A percentile compares a stretch with the other conserved stretches of the same genome.
These are phyloP conservation scores for Danio aesculapii DNA, from an alignment of 2,797 vertebrate species.

Conservation along the genomic window DNA sequence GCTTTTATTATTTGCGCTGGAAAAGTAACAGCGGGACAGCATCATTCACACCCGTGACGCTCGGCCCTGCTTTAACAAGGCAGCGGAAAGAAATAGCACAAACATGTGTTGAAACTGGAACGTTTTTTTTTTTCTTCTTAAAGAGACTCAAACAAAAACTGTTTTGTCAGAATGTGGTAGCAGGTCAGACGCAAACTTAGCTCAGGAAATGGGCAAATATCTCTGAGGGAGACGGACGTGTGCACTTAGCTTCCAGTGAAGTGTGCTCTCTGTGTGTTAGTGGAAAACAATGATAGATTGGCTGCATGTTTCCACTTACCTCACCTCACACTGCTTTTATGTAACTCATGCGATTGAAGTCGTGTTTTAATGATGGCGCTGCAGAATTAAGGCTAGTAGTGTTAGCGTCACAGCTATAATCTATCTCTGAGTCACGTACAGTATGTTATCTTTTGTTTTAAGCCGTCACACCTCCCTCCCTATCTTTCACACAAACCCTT, in stretches of 20 bases:
- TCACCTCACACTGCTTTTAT: conserved; percentile 68
- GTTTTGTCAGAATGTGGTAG: conserved; percentile 80
- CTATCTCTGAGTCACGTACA: not conserved
- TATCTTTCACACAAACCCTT: not conserved
- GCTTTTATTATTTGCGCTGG: conserved; percentile 44
- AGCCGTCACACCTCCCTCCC: not conserved
- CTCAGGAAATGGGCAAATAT: conserved; percentile 80
- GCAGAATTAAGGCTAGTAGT: not conserved
- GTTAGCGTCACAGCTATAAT: conserved; percentile 53
- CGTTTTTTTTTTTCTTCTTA: conserved; percentile 49
- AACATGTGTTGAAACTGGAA: conserved; percentile 76
- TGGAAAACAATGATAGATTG: conserved; percentile 48
- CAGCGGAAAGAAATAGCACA: conserved; percentile 76
- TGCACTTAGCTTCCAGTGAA: conserved; percentile 25
- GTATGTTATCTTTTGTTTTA: not conserved
- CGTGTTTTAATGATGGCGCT: conserved; percentile 66
- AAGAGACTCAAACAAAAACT: conserved; percentile 75
- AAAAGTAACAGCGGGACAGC: conserved; percentile 46
- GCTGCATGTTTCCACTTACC: conserved; percentile 76
- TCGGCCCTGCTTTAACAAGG: conserved; percentile 63
- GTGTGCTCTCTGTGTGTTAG: not conserved
- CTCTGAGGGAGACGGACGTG: conserved; percentile 40
- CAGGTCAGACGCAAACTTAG: conserved; percentile 75
- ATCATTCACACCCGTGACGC: conserved; percentile 37
- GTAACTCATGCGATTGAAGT: conserved; percentile 70